phyloP scores from a whole-genome alignment of 2,113 vertebrate genomes.

The Oreochromis tanganicae region DNA sequence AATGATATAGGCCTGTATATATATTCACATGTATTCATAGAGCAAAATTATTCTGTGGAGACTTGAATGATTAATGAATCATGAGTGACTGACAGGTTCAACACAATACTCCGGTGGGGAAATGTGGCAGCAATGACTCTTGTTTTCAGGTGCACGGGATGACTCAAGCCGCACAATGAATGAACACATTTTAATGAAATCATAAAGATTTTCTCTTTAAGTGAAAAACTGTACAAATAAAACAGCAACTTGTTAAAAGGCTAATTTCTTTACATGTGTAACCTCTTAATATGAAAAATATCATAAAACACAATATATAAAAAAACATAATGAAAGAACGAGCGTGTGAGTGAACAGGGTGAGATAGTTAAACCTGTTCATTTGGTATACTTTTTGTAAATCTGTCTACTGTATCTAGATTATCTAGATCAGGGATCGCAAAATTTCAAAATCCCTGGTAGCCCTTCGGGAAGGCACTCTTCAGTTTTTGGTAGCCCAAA shows the following conservation, averaged over 20 bases:
- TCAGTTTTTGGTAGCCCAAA: no score
- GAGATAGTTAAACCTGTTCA: background rate
- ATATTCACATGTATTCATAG: background rate
- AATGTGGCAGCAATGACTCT: background rate
- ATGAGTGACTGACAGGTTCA: background rate
- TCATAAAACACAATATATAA: background rate
- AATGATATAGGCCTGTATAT: background rate
- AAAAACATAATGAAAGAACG: background rate
- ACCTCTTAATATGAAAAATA: background rate
- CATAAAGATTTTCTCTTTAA: no score
- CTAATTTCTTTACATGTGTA: background rate
- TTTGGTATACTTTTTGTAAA: background rate
- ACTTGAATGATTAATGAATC: background rate
- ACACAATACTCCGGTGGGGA: background rate
- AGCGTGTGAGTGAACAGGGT: background rate
- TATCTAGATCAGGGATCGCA: background rate
- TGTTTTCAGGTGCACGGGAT: background rate
- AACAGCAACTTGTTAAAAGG: background rate
- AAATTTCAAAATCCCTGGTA: no score
- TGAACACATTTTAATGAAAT: background rate
- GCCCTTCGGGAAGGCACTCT: no score
- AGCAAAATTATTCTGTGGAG: background rate
- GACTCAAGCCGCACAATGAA: background rate
- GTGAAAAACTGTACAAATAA: no score
- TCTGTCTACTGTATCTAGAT: background rate